Base-by-base conservation (phyloP, 1,140 invertebrate species). In the Elymnias hypermnestra region DNA sequence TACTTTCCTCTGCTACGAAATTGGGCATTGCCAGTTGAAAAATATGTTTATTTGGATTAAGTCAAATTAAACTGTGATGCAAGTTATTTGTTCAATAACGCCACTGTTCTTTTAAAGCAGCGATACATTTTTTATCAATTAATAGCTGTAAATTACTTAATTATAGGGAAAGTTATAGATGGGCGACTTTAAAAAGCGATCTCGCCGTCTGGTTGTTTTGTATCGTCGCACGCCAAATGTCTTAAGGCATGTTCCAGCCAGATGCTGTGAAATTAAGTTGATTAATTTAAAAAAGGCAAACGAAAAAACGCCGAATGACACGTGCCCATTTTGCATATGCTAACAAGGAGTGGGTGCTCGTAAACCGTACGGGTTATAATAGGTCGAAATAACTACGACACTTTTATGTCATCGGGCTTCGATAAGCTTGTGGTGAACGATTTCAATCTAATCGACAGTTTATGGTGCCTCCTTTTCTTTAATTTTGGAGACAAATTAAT, bases 381-480 rank as follows among this genome's bases (percentile, higher is more conserved):
- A 51, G 55, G 31, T 46, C 49, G 45, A 42, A 42, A 45, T 22
- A 47, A 43, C 31, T 28, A 37, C 41, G 60, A 57, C 72, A 79
- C 71, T 76, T 76, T 74, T 79, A 74, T 76, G 75, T 76, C 72
- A 76, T 76, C 72, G 55, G 52, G 29, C 49, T 37, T 28, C 46
- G 57, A 58, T 63, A 53, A 61, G 52, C 52, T 59, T 50, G 31
- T 25, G 12, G 5, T 5, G 46, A 36, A 42, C 38, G 29, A 47
- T 42, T 36, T 47, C 6, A 19, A 22, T 6, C 12, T n/a, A 41
- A 15, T 26, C 28, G n/a, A 37, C 17, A 7, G 25, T 22, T 29
- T 37, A 13, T 1, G 13, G 33, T 44, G 35, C 5, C 9, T 17
- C 5, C 21, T 45, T 33, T 33, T 6, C 35, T 33, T 12, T 28